Evolutionary conservation across 2,113 vertebrate species (phyloP).

Genomic region (Leptodactylus fuscus): DNA sequence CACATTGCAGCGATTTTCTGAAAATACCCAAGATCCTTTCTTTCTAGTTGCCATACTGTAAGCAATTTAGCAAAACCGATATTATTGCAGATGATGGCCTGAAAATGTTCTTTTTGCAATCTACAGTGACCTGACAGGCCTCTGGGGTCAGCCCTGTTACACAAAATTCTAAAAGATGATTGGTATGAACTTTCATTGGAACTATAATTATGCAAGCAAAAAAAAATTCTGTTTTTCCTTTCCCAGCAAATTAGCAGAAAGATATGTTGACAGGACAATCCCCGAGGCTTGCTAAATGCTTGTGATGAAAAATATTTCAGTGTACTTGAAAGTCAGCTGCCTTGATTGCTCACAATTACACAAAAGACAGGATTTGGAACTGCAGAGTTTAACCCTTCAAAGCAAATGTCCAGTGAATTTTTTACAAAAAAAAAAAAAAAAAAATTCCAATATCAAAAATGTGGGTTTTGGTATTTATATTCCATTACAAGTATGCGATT

Average conservation of each 20-base stretch:
- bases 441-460: background rate
- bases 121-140: conserved; percentile 29
- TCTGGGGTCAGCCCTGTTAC: conserved; percentile 42
- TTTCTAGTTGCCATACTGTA: conserved; percentile 31
- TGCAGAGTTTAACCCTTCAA: conserved; percentile 38
- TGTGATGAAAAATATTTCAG: conserved; percentile 58
- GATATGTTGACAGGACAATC: conserved; percentile 60
- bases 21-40: background rate
- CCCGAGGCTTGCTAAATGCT: conserved; percentile 52
- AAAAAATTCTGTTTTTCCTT: conserved; percentile 52
- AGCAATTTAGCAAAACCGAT: conserved; percentile 34
- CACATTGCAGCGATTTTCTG: conserved; percentile 26
- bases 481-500: background rate
- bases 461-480: background rate
- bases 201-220: conserved; percentile 51
- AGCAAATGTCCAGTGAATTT: background rate
- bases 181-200: conserved; percentile 51
- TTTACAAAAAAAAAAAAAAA: no score
- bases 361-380: conserved; percentile 42
- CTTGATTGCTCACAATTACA: conserved; percentile 54
- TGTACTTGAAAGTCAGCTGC: conserved; percentile 53
- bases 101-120: conserved; percentile 32
- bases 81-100: conserved; percentile 45
- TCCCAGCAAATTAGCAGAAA: conserved; percentile 57
- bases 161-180: conserved; percentile 45